phyloP scores from a whole-genome alignment of 2,888 invertebrate genomes.

The Amiota mariae region DNA sequence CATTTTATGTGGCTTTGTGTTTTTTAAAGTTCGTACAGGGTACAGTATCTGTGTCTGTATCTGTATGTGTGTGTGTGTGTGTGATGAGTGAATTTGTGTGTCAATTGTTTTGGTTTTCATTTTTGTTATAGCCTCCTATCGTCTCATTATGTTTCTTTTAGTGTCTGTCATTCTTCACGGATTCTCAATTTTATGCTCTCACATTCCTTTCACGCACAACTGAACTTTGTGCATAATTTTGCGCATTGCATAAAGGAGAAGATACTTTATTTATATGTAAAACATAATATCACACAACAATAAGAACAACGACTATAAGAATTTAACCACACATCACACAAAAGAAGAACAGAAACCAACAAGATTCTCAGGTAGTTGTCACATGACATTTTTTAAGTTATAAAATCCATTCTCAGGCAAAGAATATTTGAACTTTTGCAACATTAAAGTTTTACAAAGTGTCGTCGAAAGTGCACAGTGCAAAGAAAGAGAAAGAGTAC shows the following conservation, averaged over 20 bases:
- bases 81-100: background rate
- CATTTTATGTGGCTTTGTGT: slow-evolving; percentile 36
- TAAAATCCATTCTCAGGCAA: no score
- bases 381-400: no score
- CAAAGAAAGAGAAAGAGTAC: no score
- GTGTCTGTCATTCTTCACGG: background rate
- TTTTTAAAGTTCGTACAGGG: background rate
- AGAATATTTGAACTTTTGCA: no score
- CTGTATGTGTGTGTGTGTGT: background rate
- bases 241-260: slow-evolving; percentile 2
- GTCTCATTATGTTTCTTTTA: no score
- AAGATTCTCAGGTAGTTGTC: no score
- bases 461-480: no score
- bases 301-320: background rate
- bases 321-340: no score
- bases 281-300: background rate
- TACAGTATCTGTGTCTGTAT: background rate
- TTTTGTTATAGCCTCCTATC: no score
- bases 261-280: background rate
- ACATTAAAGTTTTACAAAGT: no score
- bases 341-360: no score
- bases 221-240: slow-evolving; percentile 61
- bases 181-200: slow-evolving; percentile 7
- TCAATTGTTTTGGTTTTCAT: background rate
- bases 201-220: slow-evolving; percentile 16